A percentile compares a stretch with the other conserved stretches of the same genome.
Conservation (phyloP, 2,113 vertebrate genomes). For the Myotis brandtii region DNA sequence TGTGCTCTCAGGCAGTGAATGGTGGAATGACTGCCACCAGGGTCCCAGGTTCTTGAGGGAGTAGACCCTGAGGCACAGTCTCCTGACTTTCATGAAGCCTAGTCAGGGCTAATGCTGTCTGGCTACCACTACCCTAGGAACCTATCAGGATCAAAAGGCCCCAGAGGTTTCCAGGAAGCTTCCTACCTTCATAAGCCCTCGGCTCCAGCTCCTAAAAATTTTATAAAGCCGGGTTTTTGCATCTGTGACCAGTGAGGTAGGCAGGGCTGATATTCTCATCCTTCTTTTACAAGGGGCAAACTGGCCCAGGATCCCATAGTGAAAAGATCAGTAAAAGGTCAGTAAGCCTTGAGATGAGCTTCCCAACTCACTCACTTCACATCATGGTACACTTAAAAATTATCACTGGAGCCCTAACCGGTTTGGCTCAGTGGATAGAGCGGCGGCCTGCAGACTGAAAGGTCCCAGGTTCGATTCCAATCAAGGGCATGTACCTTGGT, state of each 20-base stretch:
- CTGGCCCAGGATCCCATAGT: not conserved
- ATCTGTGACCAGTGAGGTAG: not conserved
- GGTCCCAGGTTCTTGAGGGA: not conserved
- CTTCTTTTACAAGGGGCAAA: not conserved
- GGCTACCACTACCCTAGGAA: not conserved
- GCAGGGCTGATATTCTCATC: not conserved
- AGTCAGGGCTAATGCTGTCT: not conserved
- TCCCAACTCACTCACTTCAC: not conserved
- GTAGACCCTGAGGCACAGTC: not conserved
- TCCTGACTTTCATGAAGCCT: not conserved
- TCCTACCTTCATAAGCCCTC: not conserved
- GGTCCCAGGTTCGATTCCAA: too few relatives aligned
- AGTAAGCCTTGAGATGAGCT: not conserved
- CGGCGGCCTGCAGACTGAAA: too few relatives aligned
- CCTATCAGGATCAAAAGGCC: not conserved
- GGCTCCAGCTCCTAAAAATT: not conserved
- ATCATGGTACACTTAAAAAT: not conserved
- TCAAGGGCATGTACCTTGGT: too few relatives aligned
- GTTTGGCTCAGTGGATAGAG: too few relatives aligned
- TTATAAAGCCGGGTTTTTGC: not conserved
- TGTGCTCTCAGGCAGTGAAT: not conserved
- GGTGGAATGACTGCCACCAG: not conserved
- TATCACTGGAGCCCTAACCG: too few relatives aligned
- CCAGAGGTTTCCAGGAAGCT: not conserved
- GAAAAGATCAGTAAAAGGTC: not conserved